These are phyloP conservation scores for Galago senegalensis DNA, from an alignment of 2,797 vertebrate species.

Conservation along the genomic window DNA sequence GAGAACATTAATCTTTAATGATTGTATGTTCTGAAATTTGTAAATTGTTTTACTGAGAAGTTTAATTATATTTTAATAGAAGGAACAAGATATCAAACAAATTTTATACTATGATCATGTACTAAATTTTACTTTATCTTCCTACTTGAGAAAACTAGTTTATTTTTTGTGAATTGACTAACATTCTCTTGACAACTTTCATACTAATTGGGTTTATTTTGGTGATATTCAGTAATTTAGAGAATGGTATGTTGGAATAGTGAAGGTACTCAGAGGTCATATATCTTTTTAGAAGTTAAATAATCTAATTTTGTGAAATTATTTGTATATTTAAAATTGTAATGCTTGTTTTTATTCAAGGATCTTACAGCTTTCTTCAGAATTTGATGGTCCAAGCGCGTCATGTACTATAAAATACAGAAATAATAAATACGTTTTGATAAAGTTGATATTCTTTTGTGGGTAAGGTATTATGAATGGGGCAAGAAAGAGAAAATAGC, in stretches of 20 bases:
- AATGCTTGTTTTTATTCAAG: not conserved
- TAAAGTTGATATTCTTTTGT: not conserved
- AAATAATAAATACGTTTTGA: not conserved
- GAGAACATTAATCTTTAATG: constrained; percentile 32
- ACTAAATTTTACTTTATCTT: constrained; percentile 47
- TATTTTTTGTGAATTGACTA: not conserved
- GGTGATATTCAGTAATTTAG: constrained; percentile 32
- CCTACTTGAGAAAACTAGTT: not conserved
- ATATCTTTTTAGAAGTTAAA: constrained; percentile 48
- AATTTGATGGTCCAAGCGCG: constrained; percentile 31
- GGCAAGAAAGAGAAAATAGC: not conserved
- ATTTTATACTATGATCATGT: constrained; percentile 35
- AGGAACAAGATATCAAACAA: not conserved
- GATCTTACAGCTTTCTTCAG: constrained; percentile 4
- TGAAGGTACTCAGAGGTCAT: not conserved
- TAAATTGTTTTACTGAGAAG: constrained; percentile 20
- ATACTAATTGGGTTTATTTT: constrained; percentile 22
- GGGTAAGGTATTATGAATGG: not conserved
- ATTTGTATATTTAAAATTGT: constrained; percentile 26
- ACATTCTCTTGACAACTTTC: not conserved
- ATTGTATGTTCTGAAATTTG: constrained; percentile 41
- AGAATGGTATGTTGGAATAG: not conserved
- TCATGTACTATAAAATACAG: not conserved
- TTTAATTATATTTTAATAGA: constrained; percentile 57
- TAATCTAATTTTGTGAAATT: constrained; percentile 19